A percentile compares a stretch with the other conserved stretches of the same genome.
These are phyloP conservation scores for Chaetorhynchus papuensis DNA, from an alignment of 2,113 vertebrate genomes.

Conservation along the genomic window DNA sequence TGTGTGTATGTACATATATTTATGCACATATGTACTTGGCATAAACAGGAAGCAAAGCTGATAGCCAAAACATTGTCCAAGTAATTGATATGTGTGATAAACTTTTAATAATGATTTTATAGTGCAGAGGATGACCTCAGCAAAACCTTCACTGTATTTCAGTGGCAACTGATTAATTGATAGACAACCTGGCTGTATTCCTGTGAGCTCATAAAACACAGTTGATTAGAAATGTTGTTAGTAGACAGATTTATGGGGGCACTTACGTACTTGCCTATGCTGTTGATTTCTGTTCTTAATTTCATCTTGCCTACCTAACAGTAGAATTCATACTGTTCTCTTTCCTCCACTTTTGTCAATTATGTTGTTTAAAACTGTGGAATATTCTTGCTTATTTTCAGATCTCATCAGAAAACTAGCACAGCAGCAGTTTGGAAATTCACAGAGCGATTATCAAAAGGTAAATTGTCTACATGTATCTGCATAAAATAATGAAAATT, in stretches of 20 bases:
- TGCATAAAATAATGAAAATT: neutral
- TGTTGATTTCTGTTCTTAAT: neutral
- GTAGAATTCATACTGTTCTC: neutral
- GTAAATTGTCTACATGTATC: constrained; percentile 70
- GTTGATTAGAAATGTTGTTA: neutral
- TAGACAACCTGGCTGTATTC: neutral
- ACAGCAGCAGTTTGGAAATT: constrained; percentile 79
- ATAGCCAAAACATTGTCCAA: neutral
- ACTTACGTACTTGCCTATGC: neutral
- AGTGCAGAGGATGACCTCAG: neutral
- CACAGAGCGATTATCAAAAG: constrained; percentile 84
- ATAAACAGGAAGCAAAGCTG: neutral
- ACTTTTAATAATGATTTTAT: neutral
- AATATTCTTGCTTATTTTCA: constrained; percentile 71
- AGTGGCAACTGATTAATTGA: neutral
- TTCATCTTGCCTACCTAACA: neutral
- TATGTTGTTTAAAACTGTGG: constrained; percentile 20
- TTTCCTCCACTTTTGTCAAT: neutral
- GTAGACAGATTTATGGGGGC: neutral
- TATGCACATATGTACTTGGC: neutral
- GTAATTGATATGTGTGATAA: neutral
- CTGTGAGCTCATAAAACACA: neutral
- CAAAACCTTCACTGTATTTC: neutral
- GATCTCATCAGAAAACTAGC: constrained; percentile 84
- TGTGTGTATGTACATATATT: accelerated